Base-by-base conservation (phyloP, 2,888 invertebrate species). In the Apeira syringaria region DNA sequence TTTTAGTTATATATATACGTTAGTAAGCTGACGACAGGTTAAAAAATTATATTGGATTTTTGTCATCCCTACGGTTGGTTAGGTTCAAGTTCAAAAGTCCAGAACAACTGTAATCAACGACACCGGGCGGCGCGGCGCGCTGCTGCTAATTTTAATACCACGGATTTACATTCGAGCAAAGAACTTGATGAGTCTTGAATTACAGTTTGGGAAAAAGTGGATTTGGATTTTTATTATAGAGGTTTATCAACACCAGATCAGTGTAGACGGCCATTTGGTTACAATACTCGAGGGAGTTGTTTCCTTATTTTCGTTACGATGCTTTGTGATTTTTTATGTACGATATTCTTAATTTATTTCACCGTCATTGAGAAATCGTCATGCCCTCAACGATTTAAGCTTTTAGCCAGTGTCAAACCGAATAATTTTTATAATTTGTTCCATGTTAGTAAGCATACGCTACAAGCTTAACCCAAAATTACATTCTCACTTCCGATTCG, bases 61-160 rank as follows among this genome's bases (percentile, higher is more conserved):
- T 7, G 24, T n/a, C 45, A 39, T 8, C 45, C 34, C 39, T 39
- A 30, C 10, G 10, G 9, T 11, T 27, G 11, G n/a, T 25, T 29
- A 9, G 13, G 9, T 34, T n/a, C 13, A 24, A 35, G 39, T 35
- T 17, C 30, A 31, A 12, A 45, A 39, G 29, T 39, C 26, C 10
- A 12, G 25, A 26, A 18, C 25, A 51, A 49, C 44, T 46, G 46
- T 39, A 50, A 50, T 52, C 50, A 47, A 29, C 40, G 40, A 37
- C 41, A 47, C 26, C 17, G 25, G n/a, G n/a, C n/a, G n/a, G n/a
- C n/a, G n/a, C n/a, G n/a, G n/a, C n/a, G 27, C 43, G 25, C 28
- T 20, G 34, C 30, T 50, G 48, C 46, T 47, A 48, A 47, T 41
- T 31, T n/a, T 38, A 38, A 49, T 52, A 47, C 42, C 39, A 31